phyloP scores from a whole-genome alignment of 2,113 vertebrate genomes.

The Salvelinus alpinus region DNA sequence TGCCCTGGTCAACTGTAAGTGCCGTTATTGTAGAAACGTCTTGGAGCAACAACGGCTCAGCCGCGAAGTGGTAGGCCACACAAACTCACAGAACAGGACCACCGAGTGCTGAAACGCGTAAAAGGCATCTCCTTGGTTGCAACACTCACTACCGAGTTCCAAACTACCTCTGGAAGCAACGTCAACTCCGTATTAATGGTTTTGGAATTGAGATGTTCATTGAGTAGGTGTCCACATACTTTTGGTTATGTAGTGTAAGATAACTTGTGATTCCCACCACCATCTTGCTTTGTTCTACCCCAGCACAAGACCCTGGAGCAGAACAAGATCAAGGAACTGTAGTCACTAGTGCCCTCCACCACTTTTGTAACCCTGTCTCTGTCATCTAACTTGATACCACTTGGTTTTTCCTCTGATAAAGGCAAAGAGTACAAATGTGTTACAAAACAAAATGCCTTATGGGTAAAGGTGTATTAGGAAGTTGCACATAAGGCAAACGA shows the following conservation, averaged over 20 bases:
- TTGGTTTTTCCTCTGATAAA: constrained; percentile 15
- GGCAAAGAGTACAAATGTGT: constrained; percentile 23
- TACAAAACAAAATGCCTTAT: background rate
- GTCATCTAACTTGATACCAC: constrained; percentile 18
- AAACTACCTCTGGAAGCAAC: too few relatives aligned
- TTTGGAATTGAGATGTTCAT: too few relatives aligned
- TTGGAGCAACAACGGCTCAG: too few relatives aligned
- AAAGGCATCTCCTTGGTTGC: too few relatives aligned
- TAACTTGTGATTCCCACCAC: constrained; percentile 48
- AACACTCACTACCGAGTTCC: too few relatives aligned
- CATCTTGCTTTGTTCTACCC: constrained; percentile 70
- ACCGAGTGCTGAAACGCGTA: too few relatives aligned
- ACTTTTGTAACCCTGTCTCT: constrained; percentile 27
- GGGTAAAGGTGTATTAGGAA: constrained; percentile 45
- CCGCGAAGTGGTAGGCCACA: too few relatives aligned
- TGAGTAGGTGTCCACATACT: too few relatives aligned
- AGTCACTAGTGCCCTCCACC: constrained; percentile 46
- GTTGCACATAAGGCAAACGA: constrained; percentile 62
- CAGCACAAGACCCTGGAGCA: constrained; percentile 63
- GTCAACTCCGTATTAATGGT: too few relatives aligned
- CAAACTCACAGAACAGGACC: too few relatives aligned
- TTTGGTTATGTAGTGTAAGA: constrained; percentile 5
- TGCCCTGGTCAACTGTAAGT: too few relatives aligned
- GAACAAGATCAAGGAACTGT: constrained; percentile 63
- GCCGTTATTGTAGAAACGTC: too few relatives aligned